Base-by-base conservation (phyloP, 1,140 invertebrate species). In the Sycophila sp. region DNA sequence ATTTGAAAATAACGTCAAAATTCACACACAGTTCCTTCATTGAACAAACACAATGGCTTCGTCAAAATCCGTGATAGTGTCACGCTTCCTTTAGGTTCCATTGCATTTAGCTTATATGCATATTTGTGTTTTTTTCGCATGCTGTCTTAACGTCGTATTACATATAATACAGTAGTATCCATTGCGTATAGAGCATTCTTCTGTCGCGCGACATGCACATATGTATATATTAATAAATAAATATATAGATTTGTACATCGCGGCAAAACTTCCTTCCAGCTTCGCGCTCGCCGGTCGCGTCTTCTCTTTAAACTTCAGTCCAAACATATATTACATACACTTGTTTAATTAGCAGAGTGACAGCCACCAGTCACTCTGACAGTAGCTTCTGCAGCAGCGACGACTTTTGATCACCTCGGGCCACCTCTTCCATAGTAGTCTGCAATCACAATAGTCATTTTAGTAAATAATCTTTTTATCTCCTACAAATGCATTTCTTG, bases 381-480 rank as follows among this genome's bases (percentile, higher is more conserved):
- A 94, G 85, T 79, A 93, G 87, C 83, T 93, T 92, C 87, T 93
- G 92, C 77, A 94, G 87, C 80, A 93, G 86, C 77, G 91, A 92
- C 66, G 91, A 91, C 80, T 91, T 92, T 78, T 88, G 87, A 89
- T 91, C 90, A 89, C 89, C 88, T 87, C 88, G 88, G 76, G 84
- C 87, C 75, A 84, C 88, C 87, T 91, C 92, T 89, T 92, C 91
- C 90, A 91, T 90, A 92, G 89, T 89, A 92, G 81, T 92, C 91
- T 92, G 89, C 19, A 88, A 88, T 73, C 62, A 74, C 30, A 73
- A 40, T 15, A 24, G 6, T 28, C 7, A 49, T 49, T 19, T 63
- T 34, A 63, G 47, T 63, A 49, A 71, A 47, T 11, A n/a, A 59
- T 38, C 56, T 10, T 45, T 56, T 72, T 53, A 71, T 64, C 30